Percentiles rank a stretch among this genome's conserved stretches.
phyloP scores from a whole-genome alignment of 1,140 invertebrate genomes.

The Drosophila pseudoobscura region DNA sequence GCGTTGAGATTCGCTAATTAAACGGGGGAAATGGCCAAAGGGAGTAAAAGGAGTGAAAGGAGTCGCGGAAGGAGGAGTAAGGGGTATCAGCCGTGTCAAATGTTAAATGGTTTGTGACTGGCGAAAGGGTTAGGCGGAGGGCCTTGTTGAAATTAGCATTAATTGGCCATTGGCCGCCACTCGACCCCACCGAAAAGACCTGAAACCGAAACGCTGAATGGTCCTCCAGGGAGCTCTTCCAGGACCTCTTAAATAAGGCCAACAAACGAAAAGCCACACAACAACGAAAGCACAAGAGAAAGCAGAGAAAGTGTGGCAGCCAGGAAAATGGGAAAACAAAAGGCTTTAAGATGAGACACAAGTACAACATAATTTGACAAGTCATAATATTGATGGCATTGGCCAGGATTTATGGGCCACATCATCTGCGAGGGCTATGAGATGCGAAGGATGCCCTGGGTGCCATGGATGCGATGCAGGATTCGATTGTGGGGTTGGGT shows the following conservation, averaged over 20 bases:
- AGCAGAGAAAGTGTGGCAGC: neutral
- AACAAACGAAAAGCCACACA: slow-evolving; percentile 2
- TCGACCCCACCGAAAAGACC: slow-evolving; percentile 11
- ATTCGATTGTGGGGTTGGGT: slow-evolving; percentile 40
- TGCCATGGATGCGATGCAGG: slow-evolving; percentile 6
- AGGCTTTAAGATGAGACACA: slow-evolving; percentile 51
- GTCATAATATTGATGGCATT: slow-evolving; percentile 77
- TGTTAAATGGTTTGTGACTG: slow-evolving; percentile 60
- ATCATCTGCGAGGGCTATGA: slow-evolving; percentile 54
- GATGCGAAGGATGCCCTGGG: slow-evolving; percentile 4
- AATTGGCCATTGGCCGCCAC: slow-evolving; percentile 64
- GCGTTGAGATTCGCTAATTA: slow-evolving; percentile 66
- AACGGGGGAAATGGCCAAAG: slow-evolving; percentile 17
- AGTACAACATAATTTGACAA: slow-evolving; percentile 79
- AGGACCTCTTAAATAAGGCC: slow-evolving; percentile 34
- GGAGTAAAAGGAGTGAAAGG: too few species aligned
- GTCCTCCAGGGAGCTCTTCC: slow-evolving; percentile 56
- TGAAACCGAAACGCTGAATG: slow-evolving; percentile 8
- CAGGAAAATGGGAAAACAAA: slow-evolving; percentile 36
- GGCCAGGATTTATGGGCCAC: slow-evolving; percentile 68
- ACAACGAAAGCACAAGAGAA: slow-evolving; percentile 6
- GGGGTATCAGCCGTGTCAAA: slow-evolving; percentile 30
- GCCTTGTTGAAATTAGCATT: slow-evolving; percentile 67
- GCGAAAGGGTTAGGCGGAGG: slow-evolving; percentile 41
- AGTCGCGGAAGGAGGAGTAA: neutral